These are phyloP conservation scores for Pelobates fuscus DNA, from an alignment of 2,113 vertebrate genomes.

Conservation along the genomic window DNA sequence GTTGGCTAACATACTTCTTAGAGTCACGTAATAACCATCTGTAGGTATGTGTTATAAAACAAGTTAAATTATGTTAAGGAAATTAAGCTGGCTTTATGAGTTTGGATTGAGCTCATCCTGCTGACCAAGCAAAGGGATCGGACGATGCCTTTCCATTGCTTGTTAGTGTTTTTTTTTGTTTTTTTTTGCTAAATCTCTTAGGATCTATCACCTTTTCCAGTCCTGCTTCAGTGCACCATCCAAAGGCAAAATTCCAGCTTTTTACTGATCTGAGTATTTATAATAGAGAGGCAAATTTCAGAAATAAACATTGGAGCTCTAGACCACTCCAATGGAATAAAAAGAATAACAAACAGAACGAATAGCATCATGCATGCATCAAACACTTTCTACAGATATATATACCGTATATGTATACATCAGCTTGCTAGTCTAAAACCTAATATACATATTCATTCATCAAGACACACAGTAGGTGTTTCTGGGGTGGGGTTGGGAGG, in stretches of 20 bases:
- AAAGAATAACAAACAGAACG: not conserved
- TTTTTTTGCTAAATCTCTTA: constrained; percentile 26
- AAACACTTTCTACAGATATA: not conserved
- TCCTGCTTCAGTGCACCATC: constrained; percentile 26
- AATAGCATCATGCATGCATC: not conserved
- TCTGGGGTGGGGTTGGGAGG: too few relatives aligned
- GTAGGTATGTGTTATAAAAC: constrained; percentile 39
- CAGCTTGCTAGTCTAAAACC: too few relatives aligned
- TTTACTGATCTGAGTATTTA: constrained; percentile 39
- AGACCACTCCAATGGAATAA: not conserved
- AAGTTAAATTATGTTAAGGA: constrained; percentile 40
- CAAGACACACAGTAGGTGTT: too few relatives aligned
- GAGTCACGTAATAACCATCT: constrained; percentile 27
- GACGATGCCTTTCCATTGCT: constrained; percentile 36
- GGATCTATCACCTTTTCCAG: constrained; percentile 47
- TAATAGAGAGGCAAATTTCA: constrained; percentile 44
- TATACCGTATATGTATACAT: too few relatives aligned
- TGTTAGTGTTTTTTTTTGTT: constrained; percentile 35
- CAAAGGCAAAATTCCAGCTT: constrained; percentile 38
- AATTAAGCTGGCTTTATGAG: constrained; percentile 48
- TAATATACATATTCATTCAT: too few relatives aligned
- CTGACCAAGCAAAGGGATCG: constrained; percentile 38
- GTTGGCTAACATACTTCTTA: constrained; percentile 20
- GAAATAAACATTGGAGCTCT: constrained; percentile 29
- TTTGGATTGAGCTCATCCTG: constrained; percentile 47